A percentile compares a stretch with the other conserved stretches of the same genome.
phyloP scores from a whole-genome alignment of 2,113 vertebrate species.

The Ahaetulla prasina region DNA sequence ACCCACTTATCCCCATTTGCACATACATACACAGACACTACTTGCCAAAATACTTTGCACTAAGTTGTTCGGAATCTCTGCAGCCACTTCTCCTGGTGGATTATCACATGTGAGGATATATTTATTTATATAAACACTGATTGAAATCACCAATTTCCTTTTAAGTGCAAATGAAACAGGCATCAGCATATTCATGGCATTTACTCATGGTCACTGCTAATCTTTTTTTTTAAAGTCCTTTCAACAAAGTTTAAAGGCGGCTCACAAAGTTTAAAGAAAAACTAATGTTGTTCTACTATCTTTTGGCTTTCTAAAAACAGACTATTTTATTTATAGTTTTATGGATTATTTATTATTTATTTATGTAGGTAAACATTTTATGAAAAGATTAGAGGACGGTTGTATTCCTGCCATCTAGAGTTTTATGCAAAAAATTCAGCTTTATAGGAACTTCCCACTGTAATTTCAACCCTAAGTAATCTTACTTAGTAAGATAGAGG shows the following conservation, averaged over 20 bases:
- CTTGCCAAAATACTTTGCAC: background rate
- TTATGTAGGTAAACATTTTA: background rate
- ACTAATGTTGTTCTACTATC: background rate
- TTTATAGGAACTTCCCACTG: background rate
- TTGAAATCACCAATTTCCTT: background rate
- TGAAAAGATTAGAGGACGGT: background rate
- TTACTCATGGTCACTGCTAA: slow-evolving; percentile 2
- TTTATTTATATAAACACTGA: slow-evolving; percentile 9
- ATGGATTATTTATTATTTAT: slow-evolving; percentile 29
- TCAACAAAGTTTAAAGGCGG: background rate
- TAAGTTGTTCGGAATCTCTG: background rate
- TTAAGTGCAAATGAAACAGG: background rate
- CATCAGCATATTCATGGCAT: background rate
- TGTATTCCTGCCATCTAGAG: background rate
- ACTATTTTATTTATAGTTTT: background rate
- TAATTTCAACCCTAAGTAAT: background rate
- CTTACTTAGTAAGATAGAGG: background rate
- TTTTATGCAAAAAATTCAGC: background rate
- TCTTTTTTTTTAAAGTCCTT: background rate
- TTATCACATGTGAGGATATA: background rate
- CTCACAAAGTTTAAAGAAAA: background rate
- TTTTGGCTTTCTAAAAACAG: slow-evolving; percentile 33
- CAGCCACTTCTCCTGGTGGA: background rate
- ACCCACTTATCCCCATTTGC: background rate
- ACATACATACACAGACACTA: background rate